These are phyloP conservation scores for Eubasilissa regina DNA, from an alignment of 1,140 invertebrate genomes.

Conservation along the genomic window DNA sequence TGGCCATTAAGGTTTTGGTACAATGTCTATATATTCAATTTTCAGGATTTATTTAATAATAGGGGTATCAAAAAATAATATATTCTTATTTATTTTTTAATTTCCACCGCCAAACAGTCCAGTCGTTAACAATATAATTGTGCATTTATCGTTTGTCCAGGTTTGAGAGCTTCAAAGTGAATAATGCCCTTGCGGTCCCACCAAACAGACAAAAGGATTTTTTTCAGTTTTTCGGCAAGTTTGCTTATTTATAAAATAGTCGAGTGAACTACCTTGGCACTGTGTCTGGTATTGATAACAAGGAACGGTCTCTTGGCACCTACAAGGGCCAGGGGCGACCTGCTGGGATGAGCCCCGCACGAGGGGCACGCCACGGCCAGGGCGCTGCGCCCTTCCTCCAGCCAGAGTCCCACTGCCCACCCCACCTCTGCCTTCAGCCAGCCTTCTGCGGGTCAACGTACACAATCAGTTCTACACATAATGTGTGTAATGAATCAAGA, in stretches of 20 bases:
- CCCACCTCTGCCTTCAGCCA: constrained; percentile 86
- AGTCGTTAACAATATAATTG: no score
- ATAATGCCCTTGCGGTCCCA: no score
- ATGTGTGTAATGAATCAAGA: no score
- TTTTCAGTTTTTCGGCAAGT: no score
- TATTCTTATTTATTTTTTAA: no score
- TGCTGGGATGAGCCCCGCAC: constrained; percentile 73
- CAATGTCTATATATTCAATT: constrained; percentile 2
- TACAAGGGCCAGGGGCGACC: constrained; percentile 39
- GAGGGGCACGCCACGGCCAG: constrained; percentile 84
- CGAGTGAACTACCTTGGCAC: constrained; percentile 54
- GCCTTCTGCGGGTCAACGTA: constrained; percentile 74
- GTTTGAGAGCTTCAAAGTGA: no score
- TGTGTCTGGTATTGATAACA: constrained; percentile 54
- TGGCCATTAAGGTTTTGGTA: background rate
- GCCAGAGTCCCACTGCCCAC: constrained; percentile 81
- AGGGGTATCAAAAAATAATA: no score
- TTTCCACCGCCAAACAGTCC: no score
- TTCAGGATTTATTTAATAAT: no score
- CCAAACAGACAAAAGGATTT: no score
- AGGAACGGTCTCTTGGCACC: constrained; percentile 51
- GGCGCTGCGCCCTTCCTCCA: constrained; percentile 77
- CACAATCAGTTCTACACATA: no score
- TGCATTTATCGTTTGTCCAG: no score
- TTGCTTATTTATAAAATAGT: background rate